Base-by-base conservation (phyloP, 2,113 vertebrate genomes). In the Percopsis transmontana region DNA sequence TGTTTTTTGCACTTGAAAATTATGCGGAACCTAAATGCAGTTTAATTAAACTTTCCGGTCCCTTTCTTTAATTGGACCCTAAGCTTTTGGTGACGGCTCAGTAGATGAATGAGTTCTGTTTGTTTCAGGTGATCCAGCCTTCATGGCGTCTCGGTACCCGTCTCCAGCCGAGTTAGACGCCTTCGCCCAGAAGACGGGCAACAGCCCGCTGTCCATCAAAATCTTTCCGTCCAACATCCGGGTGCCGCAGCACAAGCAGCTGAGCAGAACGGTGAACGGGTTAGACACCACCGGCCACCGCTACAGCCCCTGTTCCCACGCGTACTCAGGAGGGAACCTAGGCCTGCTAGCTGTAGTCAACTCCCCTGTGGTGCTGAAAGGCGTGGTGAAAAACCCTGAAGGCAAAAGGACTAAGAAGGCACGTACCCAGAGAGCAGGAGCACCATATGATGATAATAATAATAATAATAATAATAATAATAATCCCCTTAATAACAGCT, bases 221-320 rank as follows among this genome's bases (percentile, higher is more conserved):
- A 99, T 99, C 91, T 98, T 99, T 86, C 96, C 95, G 53, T 93
- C 93, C 70, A 97, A 96, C 74, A 91, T 99, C 74, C 94, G 96
- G 14, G 97, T 99, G 78, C 97, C 97, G 0, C 97, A 99, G 85
- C 97, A 98, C 91, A 99, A 97, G 87, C 96, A 98, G 89, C 93
- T 98, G 40, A 91, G 93, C 91, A 94, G 96, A 88, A 98, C 95
- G 0, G 91, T 99, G 77, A 99, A 99, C 0, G 97, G 97, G 77
- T 93, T 97, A 3, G 97, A 99, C 91, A 97, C 96, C 48, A 94
- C 94, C 0, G 94, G 94, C 69, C 95, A 93, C 42, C 88, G 92
- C 74, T 96, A 93, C 69, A 94, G 93, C 82, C 93, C 94, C 44
- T 97, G 95, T 79, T 91, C 93, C 0, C 88, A 90, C 20, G 85